Conservation (phyloP, 2,797 vertebrate species). For the Anguilla anguilla region DNA sequence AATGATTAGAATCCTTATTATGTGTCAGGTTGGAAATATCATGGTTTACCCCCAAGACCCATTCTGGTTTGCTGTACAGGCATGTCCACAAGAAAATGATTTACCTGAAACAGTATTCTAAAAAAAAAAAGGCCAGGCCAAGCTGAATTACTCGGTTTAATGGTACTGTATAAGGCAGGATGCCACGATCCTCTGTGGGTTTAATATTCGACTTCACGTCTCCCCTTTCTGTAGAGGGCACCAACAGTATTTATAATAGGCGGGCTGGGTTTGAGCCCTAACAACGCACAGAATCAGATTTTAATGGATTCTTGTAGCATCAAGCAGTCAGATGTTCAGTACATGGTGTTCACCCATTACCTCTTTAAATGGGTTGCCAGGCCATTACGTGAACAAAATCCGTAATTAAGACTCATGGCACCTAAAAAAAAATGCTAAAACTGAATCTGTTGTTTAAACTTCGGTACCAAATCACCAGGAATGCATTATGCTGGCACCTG, state of each 20-base stretch:
- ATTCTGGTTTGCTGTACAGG: conserved; percentile 26
- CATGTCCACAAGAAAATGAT: conserved; percentile 20
- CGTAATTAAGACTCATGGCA: background rate
- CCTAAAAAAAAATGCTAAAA: background rate
- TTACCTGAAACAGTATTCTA: conserved; percentile 10
- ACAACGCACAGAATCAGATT: background rate
- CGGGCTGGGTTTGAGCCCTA: background rate
- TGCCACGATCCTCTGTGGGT: conserved; percentile 15
- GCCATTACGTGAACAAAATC: background rate
- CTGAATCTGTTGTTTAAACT: background rate
- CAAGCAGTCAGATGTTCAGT: background rate
- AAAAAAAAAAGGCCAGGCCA: conserved; percentile 35
- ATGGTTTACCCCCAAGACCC: background rate
- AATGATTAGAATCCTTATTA: background rate
- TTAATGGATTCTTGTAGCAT: conserved; percentile 15
- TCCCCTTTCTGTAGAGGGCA: conserved; percentile 4
- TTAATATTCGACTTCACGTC: conserved; percentile 30
- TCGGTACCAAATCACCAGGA: background rate
- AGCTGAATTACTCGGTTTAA: conserved; percentile 16
- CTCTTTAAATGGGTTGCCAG: background rate
- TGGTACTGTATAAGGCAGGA: conserved; percentile 5
- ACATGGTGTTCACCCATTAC: background rate
- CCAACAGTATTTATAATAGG: background rate
- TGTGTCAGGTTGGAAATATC: conserved; percentile 20
- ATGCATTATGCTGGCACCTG: background rate